These are phyloP conservation scores for Caenorhabditis becei DNA, from an alignment of 2,888 invertebrate species.

Conservation along the genomic window DNA sequence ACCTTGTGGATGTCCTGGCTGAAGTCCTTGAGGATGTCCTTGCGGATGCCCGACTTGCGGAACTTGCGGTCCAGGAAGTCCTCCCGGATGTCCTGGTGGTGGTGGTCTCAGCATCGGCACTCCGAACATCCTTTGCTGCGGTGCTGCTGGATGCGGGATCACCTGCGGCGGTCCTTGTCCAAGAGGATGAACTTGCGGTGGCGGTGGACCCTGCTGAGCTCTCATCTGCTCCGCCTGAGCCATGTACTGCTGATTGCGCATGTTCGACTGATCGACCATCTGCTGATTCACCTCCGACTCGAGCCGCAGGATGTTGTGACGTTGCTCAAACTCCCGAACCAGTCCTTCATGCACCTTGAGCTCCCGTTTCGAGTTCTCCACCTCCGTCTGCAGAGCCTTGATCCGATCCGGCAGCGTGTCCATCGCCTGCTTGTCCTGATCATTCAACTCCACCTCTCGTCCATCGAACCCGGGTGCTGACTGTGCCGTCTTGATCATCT, in stretches of 20 bases:
- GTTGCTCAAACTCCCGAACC: conserved; percentile 58
- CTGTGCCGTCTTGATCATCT: conserved; percentile 66
- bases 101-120: not conserved
- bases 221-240: conserved; percentile 4
- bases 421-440: conserved; percentile 56
- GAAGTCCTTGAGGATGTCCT: not conserved
- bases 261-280: conserved; percentile 29
- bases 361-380: conserved; percentile 65
- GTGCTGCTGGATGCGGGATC: conserved; percentile 11
- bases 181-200: conserved; percentile 7
- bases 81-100: not conserved
- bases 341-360: conserved; percentile 58
- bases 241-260: conserved; percentile 21
- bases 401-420: conserved; percentile 53
- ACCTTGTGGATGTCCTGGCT: not conserved
- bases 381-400: conserved; percentile 57
- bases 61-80: not conserved
- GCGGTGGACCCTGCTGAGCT: not conserved
- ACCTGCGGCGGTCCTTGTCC: conserved; percentile 3
- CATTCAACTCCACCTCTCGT: conserved; percentile 58
- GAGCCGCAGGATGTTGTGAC: conserved; percentile 40
- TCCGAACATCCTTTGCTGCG: conserved; percentile 33
- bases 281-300: conserved; percentile 40
- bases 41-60: no score
- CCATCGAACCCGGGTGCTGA: conserved; percentile 55